These are phyloP conservation scores for Spondyliosoma cantharus DNA, from an alignment of 2,797 vertebrate species.

Conservation along the genomic window DNA sequence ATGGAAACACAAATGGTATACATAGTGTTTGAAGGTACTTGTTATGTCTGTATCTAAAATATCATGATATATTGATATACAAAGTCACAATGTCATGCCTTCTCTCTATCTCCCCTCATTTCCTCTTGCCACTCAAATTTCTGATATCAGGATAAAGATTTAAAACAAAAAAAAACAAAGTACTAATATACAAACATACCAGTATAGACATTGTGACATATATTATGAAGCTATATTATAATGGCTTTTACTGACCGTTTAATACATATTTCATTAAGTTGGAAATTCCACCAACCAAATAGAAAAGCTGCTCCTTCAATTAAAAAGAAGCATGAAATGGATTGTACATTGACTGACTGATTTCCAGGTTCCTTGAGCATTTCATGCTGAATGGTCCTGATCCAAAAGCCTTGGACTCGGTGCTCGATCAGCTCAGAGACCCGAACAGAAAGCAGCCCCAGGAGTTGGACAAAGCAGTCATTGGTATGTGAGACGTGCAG, in stretches of 20 bases:
- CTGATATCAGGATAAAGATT: too few relatives aligned
- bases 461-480: conserved; percentile 81
- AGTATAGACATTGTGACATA: neutral
- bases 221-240: neutral
- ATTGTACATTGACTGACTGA: neutral
- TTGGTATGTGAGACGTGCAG: conserved; percentile 70
- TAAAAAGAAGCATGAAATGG: too few relatives aligned
- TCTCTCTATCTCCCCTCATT: too few relatives aligned
- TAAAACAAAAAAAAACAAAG: neutral
- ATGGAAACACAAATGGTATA: neutral
- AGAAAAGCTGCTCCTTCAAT: neutral
- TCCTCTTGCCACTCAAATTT: too few relatives aligned
- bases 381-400: conserved; percentile 83
- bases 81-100: too few relatives aligned
- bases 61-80: too few relatives aligned
- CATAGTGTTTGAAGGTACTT: neutral
- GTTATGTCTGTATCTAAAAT: rapidly evolving
- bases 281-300: neutral
- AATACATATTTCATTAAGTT: neutral
- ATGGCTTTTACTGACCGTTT: too few relatives aligned
- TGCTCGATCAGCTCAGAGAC: conserved; percentile 80
- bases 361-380: conserved; percentile 81
- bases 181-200: neutral
- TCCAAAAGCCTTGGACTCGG: conserved; percentile 74
- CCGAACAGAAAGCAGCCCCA: conserved; percentile 80